A percentile compares a stretch with the other conserved stretches of the same genome.
phyloP scores from a whole-genome alignment of 1,140 invertebrate genomes.

The Drosophila ambigua region DNA sequence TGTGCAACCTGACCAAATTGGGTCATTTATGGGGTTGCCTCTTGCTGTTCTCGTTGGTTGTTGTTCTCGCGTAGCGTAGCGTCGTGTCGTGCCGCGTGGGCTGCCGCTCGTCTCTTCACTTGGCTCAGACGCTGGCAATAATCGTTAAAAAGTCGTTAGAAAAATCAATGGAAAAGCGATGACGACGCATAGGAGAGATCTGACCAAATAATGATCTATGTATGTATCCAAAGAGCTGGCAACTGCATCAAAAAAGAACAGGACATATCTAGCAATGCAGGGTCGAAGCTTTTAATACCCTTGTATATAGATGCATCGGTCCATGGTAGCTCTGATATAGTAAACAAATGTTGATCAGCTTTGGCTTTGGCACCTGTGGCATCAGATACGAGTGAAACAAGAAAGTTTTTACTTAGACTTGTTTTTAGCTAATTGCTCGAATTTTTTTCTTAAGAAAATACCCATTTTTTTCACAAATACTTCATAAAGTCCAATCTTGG shows the following conservation, averaged over 20 bases:
- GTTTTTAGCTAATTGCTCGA: too few species aligned
- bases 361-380: too few species aligned
- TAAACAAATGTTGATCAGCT: too few species aligned
- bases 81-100: conserved; percentile 42
- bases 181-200: conserved; percentile 47
- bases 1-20: conserved; percentile 73
- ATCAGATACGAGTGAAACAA: too few species aligned
- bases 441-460: neutral
- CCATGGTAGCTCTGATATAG: too few species aligned
- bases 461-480: too few species aligned
- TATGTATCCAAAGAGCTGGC: conserved; percentile 52
- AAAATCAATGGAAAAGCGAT: conserved; percentile 72
- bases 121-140: conserved; percentile 67
- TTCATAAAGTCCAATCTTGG: too few species aligned
- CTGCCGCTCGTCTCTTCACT: conserved; percentile 35
- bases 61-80: neutral
- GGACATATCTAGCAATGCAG: neutral
- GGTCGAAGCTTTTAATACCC: neutral
- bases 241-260: neutral
- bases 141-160: conserved; percentile 79
- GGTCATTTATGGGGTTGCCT: conserved; percentile 74
- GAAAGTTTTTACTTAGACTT: too few species aligned
- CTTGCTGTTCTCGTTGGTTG: conserved; percentile 8
- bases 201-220: conserved; percentile 38
- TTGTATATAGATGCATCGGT: neutral